Evolutionary conservation across 2,797 vertebrate species (phyloP), one percentile per base, ranked within the genome.

Genomic region (Ctenopoma kingsleyae): DNA sequence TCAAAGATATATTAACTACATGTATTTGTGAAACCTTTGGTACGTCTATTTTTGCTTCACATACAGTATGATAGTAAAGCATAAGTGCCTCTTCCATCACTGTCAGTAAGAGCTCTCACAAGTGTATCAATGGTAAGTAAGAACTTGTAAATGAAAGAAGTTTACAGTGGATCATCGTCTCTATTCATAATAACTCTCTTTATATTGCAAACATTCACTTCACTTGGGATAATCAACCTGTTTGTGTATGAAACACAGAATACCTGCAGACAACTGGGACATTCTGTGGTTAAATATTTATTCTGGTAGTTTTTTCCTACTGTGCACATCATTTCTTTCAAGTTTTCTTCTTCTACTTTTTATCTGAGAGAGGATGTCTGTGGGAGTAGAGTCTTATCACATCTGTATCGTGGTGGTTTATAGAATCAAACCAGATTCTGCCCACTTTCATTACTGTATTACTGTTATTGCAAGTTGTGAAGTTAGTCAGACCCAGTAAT

Each of bases 231-330:
- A 16, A 36, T 56, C 40, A 25, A 22, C 22, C 2, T 0, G 5
- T 58, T 50, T 74, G 59, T 68, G 50, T 57, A 41, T 50, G 64
- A 69, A 75, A 66, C 49, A 74, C 2, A 22, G 20, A 30, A 35
- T 10, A 16, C 13, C 58, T 71, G 53, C 30, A 49, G 53, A 44
- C 63, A 65, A 32, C 47, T 47, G n/a, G 19, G 48, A 13, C 3
- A 44, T 71, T 59, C 19, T 73, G 56, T 12, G 7, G 52, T 35
- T 77, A 58, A 70, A 78, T 76, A 67, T 82, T 82, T 78, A 71
- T 40, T 10, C 16, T 7, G 23, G 5, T 52, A 1, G 43, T 67
- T 50, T 20, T 47, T 35, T 44, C 58, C 22, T 36, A 32, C 27
- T 3, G 1, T 6, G 16, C 1, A 10, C 62, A 60, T 51, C 12